Evolutionary conservation across 2,888 invertebrate species (phyloP), one percentile per base, ranked within the genome.

Genomic region (Dasysyrphus albostriatus): DNA sequence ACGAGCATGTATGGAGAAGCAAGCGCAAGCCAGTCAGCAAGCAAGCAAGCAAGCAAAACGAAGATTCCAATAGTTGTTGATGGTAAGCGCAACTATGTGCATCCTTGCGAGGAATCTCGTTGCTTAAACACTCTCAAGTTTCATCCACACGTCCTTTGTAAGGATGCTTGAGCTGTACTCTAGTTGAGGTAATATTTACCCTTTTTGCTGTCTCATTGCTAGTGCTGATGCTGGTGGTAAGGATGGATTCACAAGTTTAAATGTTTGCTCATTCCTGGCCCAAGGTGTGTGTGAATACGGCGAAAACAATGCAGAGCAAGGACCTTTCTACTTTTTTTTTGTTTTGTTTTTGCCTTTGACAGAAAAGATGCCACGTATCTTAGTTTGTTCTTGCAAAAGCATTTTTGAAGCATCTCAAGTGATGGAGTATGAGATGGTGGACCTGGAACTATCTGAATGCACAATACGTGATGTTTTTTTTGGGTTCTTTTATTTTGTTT

Each of bases 111-210:
- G 49, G 87, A 87, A 87, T 83, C 87, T 83, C 87, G 74, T 87
- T 87, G 83, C 83, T 87, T 83, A 87, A 87, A 87, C 87, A 87
- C 83, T 83, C 87, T 83, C 83, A 75, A 87, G 87, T 87, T 87
- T 83, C 83, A 87, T 87, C 87, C 83, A 83, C 83, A 83, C 79
- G 87, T 87, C 74, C 78, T 78, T 61, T 78, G 83, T 67, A 79
- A 83, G 83, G 78, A 87, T 83, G 65, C 78, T 82, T 61, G 67
- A 87, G 74, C 77, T 24, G 44, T 77, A 59, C 85, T 87, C 74
- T 63, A 78, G 47, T 63, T 74, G 82, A 87, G 87, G 87, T 83
- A 87, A 83, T 87, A 83, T 87, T 87, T 87, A 87, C 87, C 83
- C 78, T 83, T 82, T 83, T 83, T 72, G 79, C 83, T 75, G 87